Percentiles rank a stretch among this genome's conserved stretches.
Evolutionary conservation across 2,888 invertebrate species (phyloP).

Genomic region (Drosophila atripex): DNA sequence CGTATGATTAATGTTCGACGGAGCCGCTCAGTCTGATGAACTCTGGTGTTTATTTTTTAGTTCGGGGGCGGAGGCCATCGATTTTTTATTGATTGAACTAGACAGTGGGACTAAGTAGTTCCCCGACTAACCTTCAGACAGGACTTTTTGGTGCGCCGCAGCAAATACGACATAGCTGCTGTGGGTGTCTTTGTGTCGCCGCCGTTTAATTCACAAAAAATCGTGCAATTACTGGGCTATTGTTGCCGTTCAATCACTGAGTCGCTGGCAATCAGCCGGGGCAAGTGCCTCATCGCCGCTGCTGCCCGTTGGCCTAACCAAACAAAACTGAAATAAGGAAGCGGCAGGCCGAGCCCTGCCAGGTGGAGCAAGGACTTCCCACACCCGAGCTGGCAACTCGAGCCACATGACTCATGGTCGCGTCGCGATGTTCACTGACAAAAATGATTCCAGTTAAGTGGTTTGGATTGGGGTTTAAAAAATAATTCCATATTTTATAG

Average conservation of each 20-base stretch:
- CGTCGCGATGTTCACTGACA: conserved; percentile 47
- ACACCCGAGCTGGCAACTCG: conserved; percentile 22
- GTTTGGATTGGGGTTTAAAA: neutral
- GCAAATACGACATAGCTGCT: conserved; percentile 79
- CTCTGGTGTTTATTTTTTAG: conserved; percentile 13
- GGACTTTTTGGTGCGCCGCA: conserved; percentile 83
- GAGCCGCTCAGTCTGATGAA: conserved; percentile 9
- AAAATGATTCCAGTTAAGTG: neutral
- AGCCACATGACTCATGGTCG: conserved; percentile 67
- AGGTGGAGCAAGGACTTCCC: conserved; percentile 55
- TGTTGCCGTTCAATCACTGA: conserved; percentile 19
- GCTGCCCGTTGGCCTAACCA: conserved; percentile 69
- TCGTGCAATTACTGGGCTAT: conserved; percentile 34
- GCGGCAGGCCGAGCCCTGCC: conserved; percentile 17
- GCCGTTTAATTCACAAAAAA: conserved; percentile 16
- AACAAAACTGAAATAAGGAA: conserved; percentile 64
- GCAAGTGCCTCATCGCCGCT: conserved; percentile 47
- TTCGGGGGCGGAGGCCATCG: conserved; percentile 39
- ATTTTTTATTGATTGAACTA: conserved; percentile 69
- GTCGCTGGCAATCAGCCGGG: conserved; percentile 44
- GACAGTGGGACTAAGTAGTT: neutral
- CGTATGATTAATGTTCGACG: conserved; percentile 30
- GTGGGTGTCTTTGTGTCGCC: conserved; percentile 17
- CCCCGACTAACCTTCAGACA: conserved; percentile 82
- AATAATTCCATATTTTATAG: neutral